Evolutionary conservation across 2,888 invertebrate species (phyloP).

Genomic region (Sepioteuthis lessoniana): DNA sequence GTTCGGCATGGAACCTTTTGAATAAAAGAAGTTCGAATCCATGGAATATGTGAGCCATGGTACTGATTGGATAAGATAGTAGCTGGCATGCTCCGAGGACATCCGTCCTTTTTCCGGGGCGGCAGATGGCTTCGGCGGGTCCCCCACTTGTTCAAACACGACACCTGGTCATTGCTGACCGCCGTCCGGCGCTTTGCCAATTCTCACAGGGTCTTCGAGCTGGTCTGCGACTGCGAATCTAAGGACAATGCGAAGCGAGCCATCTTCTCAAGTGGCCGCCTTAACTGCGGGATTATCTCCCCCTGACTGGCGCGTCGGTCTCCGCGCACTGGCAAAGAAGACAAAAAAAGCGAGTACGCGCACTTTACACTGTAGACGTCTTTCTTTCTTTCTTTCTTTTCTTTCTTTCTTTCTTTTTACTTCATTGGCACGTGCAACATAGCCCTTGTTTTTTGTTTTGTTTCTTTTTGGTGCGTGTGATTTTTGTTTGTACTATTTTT

Average conservation of each 20-base stretch:
- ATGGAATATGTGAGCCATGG: slow-evolving; percentile 64
- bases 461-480: too few species aligned
- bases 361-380: not conserved
- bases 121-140: too few species aligned
- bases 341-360: not conserved
- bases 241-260: not conserved
- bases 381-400: not conserved
- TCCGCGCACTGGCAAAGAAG: not conserved
- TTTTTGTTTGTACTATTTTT: too few species aligned
- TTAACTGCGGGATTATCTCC: not conserved
- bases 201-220: not conserved
- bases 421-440: not conserved
- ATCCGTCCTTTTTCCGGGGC: not conserved
- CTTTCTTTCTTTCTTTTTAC: not conserved
- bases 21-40: slow-evolving; percentile 74
- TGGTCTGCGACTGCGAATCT: not conserved
- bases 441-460: too few species aligned
- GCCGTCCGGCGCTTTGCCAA: not conserved
- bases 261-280: slow-evolving; percentile 20
- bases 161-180: not conserved
- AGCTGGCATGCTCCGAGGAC: slow-evolving; percentile 78
- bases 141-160: not conserved
- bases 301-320: not conserved
- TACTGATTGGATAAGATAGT: slow-evolving; percentile 24
- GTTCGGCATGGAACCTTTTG: slow-evolving; percentile 69